These are phyloP conservation scores for Globia sparganii DNA, from an alignment of 2,888 invertebrate species.

Conservation along the genomic window DNA sequence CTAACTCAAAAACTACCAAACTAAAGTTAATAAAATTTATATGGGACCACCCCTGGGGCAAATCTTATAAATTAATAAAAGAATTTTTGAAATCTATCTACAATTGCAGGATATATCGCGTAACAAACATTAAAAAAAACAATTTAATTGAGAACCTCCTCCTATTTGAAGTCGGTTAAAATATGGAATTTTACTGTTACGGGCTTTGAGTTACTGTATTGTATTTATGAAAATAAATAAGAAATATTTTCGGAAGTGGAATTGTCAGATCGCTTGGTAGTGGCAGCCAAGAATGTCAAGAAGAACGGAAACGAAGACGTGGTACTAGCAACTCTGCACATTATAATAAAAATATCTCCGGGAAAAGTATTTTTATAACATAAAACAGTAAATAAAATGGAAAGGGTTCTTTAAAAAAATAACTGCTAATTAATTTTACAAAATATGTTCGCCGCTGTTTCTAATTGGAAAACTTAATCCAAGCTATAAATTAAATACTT, in stretches of 20 bases:
- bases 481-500: background rate
- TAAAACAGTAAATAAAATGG: background rate
- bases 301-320: slow-evolving; percentile 52
- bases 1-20: too few species aligned
- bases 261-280: slow-evolving; percentile 14
- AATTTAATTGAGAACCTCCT: too few species aligned
- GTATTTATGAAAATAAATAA: background rate
- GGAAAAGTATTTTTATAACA: too few species aligned
- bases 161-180: too few species aligned
- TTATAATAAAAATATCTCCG: background rate
- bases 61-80: too few species aligned
- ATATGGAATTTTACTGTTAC: background rate
- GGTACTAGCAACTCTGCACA: slow-evolving; percentile 20
- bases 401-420: background rate
- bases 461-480: background rate
- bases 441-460: background rate
- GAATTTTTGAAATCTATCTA: too few species aligned
- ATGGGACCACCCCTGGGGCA: too few species aligned
- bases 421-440: background rate
- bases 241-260: slow-evolving; percentile 2
- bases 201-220: too few species aligned
- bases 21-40: too few species aligned
- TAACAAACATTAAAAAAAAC: too few species aligned
- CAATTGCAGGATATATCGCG: too few species aligned
- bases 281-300: slow-evolving; percentile 39